phyloP scores from a whole-genome alignment of 2,888 invertebrate genomes.

The Petrophora chlorosata region DNA sequence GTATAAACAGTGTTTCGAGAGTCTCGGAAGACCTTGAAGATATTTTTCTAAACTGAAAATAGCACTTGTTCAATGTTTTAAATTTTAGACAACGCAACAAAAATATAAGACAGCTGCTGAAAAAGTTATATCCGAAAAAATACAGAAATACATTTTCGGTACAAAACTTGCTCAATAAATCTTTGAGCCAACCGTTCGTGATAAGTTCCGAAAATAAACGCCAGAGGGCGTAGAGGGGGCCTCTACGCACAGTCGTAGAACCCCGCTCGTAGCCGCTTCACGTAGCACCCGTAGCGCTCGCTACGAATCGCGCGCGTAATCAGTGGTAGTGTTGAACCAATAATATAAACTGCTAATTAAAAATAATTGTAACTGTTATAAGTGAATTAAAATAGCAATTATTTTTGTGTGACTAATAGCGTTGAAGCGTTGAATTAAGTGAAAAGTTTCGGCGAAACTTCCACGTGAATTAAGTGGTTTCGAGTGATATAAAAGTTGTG shows the following conservation, averaged over 20 bases:
- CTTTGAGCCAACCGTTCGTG: conserved; percentile 35
- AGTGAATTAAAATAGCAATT: background rate
- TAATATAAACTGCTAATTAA: background rate
- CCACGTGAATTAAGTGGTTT: conserved; percentile 25
- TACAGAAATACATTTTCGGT: conserved; percentile 32
- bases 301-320: conserved; percentile 7
- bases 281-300: conserved; percentile 35
- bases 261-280: conserved; percentile 43
- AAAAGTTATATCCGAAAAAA: conserved; percentile 29
- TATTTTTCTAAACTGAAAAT: background rate
- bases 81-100: conserved; percentile 9
- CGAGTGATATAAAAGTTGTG: conserved; percentile 27
- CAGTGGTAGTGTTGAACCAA: conserved; percentile 6
- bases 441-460: conserved; percentile 28
- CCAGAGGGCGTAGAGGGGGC: conserved; percentile 38
- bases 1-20: too few relatives aligned
- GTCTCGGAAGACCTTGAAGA: background rate
- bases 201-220: conserved; percentile 41
- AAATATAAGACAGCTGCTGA: conserved; percentile 32
- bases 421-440: conserved; percentile 17
- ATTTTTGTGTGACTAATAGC: conserved; percentile 12
- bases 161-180: conserved; percentile 44
- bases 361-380: background rate
- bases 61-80: conserved; percentile 16
- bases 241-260: conserved; percentile 51